These are phyloP conservation scores for Tipula unca DNA, from an alignment of 2,888 invertebrate species.

Conservation along the genomic window DNA sequence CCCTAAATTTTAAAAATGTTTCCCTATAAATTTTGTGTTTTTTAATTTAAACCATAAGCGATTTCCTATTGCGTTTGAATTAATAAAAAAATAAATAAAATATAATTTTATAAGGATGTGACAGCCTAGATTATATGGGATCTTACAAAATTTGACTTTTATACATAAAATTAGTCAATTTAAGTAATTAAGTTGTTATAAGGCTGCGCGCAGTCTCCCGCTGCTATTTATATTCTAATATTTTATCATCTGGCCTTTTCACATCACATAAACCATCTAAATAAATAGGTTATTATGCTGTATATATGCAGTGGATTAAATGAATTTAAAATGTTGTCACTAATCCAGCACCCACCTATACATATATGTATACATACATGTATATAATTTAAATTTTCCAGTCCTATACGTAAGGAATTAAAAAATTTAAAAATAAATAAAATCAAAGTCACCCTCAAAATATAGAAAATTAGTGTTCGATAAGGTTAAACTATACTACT, in stretches of 20 bases:
- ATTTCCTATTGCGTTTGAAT: conserved; percentile 14
- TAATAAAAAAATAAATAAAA: neutral
- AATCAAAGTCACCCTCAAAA: neutral
- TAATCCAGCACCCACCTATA: neutral
- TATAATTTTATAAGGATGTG: neutral
- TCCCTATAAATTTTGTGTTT: neutral
- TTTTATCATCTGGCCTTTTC: neutral
- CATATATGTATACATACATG: no score
- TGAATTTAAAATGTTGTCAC: neutral
- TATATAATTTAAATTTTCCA: neutral
- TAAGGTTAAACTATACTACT: neutral
- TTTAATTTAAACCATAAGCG: conserved; percentile 14
- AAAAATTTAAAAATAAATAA: neutral
- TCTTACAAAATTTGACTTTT: neutral
- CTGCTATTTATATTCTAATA: neutral
- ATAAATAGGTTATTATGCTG: neutral
- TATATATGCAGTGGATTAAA: neutral
- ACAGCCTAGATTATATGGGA: neutral
- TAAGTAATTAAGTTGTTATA: neutral
- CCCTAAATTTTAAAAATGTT: neutral
- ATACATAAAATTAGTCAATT: neutral
- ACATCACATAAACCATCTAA: neutral
- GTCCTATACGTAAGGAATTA: neutral
- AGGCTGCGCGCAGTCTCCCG: neutral
- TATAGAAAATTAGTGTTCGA: neutral